A percentile compares a stretch with the other conserved stretches of the same genome.
These are phyloP conservation scores for Microvelia longipes DNA, from an alignment of 1,140 invertebrate genomes.

Conservation along the genomic window DNA sequence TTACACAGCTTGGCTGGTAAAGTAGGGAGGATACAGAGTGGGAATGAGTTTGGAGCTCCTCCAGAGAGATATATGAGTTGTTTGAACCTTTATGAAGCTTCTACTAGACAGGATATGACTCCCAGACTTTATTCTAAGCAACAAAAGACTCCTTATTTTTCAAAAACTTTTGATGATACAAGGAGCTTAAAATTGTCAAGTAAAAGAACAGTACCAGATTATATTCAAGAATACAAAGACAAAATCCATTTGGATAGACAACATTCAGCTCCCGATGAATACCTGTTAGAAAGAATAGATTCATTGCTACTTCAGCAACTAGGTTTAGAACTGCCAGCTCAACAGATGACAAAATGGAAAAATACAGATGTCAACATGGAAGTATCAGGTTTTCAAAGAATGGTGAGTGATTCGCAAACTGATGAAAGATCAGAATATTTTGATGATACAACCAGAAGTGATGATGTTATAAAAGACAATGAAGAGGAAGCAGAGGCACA, in stretches of 20 bases:
- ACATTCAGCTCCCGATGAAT: background rate
- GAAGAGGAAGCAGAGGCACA: background rate
- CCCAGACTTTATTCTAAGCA: background rate
- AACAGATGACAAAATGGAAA: background rate
- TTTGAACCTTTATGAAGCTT: background rate
- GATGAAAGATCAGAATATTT: background rate
- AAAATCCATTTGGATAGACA: background rate
- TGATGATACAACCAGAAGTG: background rate
- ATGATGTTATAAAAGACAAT: background rate
- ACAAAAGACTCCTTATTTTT: background rate
- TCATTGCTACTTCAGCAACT: too few relatives aligned
- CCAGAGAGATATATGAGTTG: constrained; percentile 2
- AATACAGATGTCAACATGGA: background rate
- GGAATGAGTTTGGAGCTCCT: background rate
- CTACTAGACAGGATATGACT: background rate
- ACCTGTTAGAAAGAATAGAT: background rate
- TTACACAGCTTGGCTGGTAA: background rate
- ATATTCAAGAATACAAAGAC: background rate
- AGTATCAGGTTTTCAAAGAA: background rate
- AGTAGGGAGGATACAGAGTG: background rate
- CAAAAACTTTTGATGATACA: background rate
- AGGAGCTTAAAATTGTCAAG: background rate
- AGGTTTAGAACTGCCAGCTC: background rate
- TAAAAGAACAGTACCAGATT: background rate
- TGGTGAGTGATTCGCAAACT: background rate